These are phyloP conservation scores for Yponomeuta cagnagella DNA, from an alignment of 2,888 invertebrate genomes.

Conservation along the genomic window DNA sequence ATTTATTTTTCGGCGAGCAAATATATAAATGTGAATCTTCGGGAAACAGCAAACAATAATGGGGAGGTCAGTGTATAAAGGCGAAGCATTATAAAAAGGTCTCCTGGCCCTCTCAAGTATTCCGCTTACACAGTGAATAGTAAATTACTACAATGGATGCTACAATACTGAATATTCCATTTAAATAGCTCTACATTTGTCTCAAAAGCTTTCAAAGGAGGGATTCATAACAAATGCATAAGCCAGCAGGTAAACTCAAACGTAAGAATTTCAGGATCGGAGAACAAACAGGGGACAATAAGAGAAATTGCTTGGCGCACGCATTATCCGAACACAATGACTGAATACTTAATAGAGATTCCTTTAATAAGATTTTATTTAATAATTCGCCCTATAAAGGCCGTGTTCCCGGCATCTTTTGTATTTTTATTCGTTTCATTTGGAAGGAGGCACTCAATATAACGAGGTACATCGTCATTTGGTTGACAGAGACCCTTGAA, in stretches of 20 bases:
- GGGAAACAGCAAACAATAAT: not conserved
- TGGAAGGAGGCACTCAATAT: slow-evolving; percentile 17
- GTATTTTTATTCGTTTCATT: slow-evolving; percentile 30
- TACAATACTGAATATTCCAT: slow-evolving; percentile 65
- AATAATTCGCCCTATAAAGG: slow-evolving; percentile 26
- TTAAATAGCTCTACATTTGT: slow-evolving; percentile 64
- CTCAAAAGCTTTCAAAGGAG: slow-evolving; percentile 54
- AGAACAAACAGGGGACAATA: slow-evolving; percentile 37
- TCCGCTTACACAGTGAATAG: slow-evolving; percentile 60
- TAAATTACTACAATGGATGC: slow-evolving; percentile 57
- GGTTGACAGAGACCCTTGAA: slow-evolving; percentile 8
- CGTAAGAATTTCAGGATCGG: slow-evolving; percentile 39
- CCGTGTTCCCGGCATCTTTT: slow-evolving; percentile 26
- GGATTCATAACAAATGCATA: slow-evolving; percentile 62
- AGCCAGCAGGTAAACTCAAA: slow-evolving; percentile 39
- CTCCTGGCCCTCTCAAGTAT: slow-evolving; percentile 36
- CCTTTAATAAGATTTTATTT: slow-evolving; percentile 27
- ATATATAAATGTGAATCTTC: not conserved
- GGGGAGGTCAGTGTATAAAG: not conserved
- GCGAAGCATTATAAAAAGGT: not conserved
- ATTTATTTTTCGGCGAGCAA: slow-evolving; percentile 4
- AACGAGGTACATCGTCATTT: slow-evolving; percentile 10
- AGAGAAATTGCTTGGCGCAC: slow-evolving; percentile 19
- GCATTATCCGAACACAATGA: slow-evolving; percentile 17
- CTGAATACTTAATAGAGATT: slow-evolving; percentile 23